Evolutionary conservation across 1,140 invertebrate genomes (phyloP).

Genomic region (Dendrolimus punctatus): DNA sequence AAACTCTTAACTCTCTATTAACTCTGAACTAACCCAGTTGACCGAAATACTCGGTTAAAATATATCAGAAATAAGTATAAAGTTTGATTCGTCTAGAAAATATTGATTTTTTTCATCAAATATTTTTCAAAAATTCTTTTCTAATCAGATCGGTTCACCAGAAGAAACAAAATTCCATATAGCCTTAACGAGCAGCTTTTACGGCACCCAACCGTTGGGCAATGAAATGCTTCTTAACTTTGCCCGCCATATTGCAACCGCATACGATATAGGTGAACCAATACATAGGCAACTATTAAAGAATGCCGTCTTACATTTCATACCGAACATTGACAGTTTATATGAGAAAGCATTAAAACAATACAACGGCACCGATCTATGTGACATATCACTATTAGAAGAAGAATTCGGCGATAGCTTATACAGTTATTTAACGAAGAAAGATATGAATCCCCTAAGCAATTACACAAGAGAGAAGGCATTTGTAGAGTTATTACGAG

Average conservation of each 20-base stretch:
- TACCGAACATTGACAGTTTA: slow-evolving; percentile 78
- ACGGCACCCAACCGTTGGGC: slow-evolving; percentile 86
- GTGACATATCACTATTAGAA: slow-evolving; percentile 55
- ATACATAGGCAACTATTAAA: slow-evolving; percentile 77
- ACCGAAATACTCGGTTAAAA: too few species aligned
- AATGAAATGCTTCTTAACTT: slow-evolving; percentile 88
- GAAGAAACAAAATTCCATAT: slow-evolving; percentile 88
- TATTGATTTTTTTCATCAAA: too few species aligned
- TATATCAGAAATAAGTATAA: too few species aligned
- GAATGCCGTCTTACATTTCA: slow-evolving; percentile 84
- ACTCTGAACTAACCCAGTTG: too few species aligned
- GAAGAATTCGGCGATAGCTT: slow-evolving; percentile 75
- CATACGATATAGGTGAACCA: slow-evolving; percentile 78
- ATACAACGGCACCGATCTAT: slow-evolving; percentile 50
- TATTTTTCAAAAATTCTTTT: too few species aligned
- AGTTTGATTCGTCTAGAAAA: too few species aligned
- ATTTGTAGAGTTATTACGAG: slow-evolving; percentile 72
- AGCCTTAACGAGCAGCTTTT: slow-evolving; percentile 86
- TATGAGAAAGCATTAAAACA: slow-evolving; percentile 66
- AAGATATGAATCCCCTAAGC: slow-evolving; percentile 40
- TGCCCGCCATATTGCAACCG: slow-evolving; percentile 84
- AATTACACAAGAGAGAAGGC: slow-evolving; percentile 69
- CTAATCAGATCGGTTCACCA: slow-evolving; percentile 76
- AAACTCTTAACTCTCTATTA: too few species aligned
- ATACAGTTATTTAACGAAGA: slow-evolving; percentile 54